phyloP scores from a whole-genome alignment of 2,113 vertebrate species.

The Ia io region DNA sequence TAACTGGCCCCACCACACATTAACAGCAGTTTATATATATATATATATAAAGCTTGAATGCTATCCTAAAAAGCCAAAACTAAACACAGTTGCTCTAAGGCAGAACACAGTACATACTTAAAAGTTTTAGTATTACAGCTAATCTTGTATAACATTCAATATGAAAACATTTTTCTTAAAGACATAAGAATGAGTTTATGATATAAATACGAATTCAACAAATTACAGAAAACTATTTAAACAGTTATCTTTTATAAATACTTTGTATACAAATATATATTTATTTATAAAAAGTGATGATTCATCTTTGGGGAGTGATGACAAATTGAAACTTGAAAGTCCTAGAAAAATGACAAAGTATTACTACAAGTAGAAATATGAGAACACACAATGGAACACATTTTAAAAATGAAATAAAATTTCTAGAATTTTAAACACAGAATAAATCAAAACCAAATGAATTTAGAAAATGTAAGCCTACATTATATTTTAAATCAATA shows the following conservation, averaged over 20 bases:
- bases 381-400: neutral
- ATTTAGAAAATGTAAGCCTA: neutral
- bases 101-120: neutral
- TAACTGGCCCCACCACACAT: neutral
- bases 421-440: neutral
- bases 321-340: neutral
- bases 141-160: neutral
- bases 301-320: neutral
- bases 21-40: neutral
- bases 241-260: neutral
- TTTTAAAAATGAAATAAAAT: neutral
- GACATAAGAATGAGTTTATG: neutral
- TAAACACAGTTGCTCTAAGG: neutral
- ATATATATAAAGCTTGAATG: neutral
- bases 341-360: neutral
- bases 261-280: neutral
- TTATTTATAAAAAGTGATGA: neutral
- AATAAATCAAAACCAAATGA: neutral
- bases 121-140: neutral
- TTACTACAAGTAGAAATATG: neutral
- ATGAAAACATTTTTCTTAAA: slow-evolving; percentile 7
- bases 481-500: neutral
- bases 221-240: neutral
- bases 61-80: neutral
- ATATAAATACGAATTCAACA: neutral